Evolutionary conservation across 2,113 vertebrate species (phyloP), one percentile per base, ranked within the genome.

Genomic region (Monopterus albus): DNA sequence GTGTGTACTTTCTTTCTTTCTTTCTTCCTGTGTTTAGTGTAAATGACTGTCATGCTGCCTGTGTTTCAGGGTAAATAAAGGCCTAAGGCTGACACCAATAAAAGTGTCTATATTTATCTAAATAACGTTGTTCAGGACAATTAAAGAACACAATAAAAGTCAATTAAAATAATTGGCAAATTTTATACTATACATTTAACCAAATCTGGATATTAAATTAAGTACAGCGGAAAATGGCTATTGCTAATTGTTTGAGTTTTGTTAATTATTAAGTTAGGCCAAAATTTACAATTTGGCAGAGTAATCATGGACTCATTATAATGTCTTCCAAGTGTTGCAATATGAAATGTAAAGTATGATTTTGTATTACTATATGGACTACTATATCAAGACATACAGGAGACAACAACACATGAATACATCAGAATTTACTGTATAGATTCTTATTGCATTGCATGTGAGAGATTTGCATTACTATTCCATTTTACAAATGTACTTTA

Each of bases 21-120:
- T 17, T 26, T 46, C 38, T 66, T 35, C 28, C 38, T 82, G 62
- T 90, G 84, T 89, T 91, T 88, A 82, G 76, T 76, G 85, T 90
- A 90, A 84, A 91, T 88, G 67, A 17, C 33, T 74, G 87, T 88
- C 90, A 85, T 91, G 87, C 87, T 92, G 89, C 89, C 86, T 78
- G 17, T 93, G 90, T 93, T 93, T 91, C 81, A 18, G 87, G 85
- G 83, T 92, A 93, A 92, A 93, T 88, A 93, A 75, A 89, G 29
- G 67, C 87, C 88, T 86, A 10, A 70, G 74, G 75, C 68, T 76
- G n/a, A 83, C 64, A 71, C 28, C 25, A 40, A 72, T 83, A 67
- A 75, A 80, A 82, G 26, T 23, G 33, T 52, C 72, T 76, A 31
- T 63, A 58, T 73, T 76, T 53, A 53, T 60, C 73, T 45, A 43